Percentiles rank a stretch among this genome's conserved stretches.
Conservation (phyloP, 2,113 vertebrate species). For the Ascaphus truei region DNA sequence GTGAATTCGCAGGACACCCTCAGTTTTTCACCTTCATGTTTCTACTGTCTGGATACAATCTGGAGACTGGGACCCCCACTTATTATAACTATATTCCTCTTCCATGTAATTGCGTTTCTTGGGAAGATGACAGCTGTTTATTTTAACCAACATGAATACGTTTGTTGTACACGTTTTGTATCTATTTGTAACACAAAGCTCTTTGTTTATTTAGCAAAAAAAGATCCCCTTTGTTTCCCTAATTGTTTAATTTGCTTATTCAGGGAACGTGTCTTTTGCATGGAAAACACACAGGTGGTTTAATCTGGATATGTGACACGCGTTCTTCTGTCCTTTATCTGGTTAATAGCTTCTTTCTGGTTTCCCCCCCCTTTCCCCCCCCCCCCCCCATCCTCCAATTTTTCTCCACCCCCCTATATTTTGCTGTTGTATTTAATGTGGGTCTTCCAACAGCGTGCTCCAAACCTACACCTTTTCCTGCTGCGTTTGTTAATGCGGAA, state of each 20-base stretch:
- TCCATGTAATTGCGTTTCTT: background rate
- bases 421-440: too few species aligned
- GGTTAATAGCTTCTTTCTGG: too few species aligned
- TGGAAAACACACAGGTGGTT: slow-evolving; percentile 14
- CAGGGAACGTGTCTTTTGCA: background rate
- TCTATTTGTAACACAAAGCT: slow-evolving; percentile 2
- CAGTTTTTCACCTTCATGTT: too few species aligned
- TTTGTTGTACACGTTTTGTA: background rate
- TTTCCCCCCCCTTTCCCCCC: background rate
- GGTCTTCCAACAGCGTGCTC: too few species aligned
- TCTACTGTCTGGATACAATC: too few species aligned
- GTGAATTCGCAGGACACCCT: too few species aligned
- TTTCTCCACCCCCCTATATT: background rate
- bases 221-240: slow-evolving; percentile 11
- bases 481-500: too few species aligned
- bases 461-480: too few species aligned
- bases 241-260: slow-evolving; percentile 33
- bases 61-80: too few species aligned
- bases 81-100: too few species aligned
- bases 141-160: background rate
- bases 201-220: background rate
- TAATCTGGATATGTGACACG: background rate
- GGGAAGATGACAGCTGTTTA: slow-evolving; percentile 7
- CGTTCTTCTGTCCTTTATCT: background rate
- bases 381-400: background rate